A percentile compares a stretch with the other conserved stretches of the same genome.
These are phyloP conservation scores for Dasypogon diadema DNA, from an alignment of 2,888 invertebrate species.

Conservation along the genomic window DNA sequence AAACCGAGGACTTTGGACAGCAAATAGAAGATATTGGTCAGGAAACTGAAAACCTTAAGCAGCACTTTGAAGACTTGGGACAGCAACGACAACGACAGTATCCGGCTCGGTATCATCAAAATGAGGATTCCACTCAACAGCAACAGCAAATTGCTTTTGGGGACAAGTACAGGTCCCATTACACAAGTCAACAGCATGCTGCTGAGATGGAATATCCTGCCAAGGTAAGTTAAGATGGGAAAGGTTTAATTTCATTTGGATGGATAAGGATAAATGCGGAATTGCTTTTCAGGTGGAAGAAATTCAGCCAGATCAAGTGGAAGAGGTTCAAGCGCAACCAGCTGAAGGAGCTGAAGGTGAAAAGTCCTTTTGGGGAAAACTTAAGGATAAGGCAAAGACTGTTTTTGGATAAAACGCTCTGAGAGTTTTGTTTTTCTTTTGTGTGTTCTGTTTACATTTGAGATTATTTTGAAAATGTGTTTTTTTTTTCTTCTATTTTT, in stretches of 20 bases:
- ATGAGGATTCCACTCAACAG: neutral
- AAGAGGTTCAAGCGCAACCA: slow-evolving; percentile 21
- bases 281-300: slow-evolving; percentile 15
- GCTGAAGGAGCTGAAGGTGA: neutral
- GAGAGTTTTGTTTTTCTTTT: neutral
- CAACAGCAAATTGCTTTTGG: neutral
- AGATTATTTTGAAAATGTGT: slow-evolving; percentile 9
- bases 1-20: slow-evolving; percentile 45
- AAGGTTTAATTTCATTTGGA: neutral
- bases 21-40: slow-evolving; percentile 54
- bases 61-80: slow-evolving; percentile 55
- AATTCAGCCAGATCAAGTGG: slow-evolving; percentile 4
- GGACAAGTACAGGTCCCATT: neutral
- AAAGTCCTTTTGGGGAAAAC: slow-evolving; percentile 27
- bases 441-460: slow-evolving; percentile 16
- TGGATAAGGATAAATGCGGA: neutral
- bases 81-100: slow-evolving; percentile 17
- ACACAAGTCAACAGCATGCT: slow-evolving; percentile 10
- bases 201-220: slow-evolving; percentile 32
- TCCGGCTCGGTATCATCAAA: slow-evolving; percentile 11
- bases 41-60: slow-evolving; percentile 57
- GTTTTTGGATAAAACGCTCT: slow-evolving; percentile 13
- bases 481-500: neutral
- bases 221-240: slow-evolving; percentile 48
- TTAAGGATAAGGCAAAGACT: slow-evolving; percentile 41